Evolutionary conservation across 2,888 invertebrate species (phyloP), one percentile per base, ranked within the genome.

Genomic region (Clitarchus hookeri): DNA sequence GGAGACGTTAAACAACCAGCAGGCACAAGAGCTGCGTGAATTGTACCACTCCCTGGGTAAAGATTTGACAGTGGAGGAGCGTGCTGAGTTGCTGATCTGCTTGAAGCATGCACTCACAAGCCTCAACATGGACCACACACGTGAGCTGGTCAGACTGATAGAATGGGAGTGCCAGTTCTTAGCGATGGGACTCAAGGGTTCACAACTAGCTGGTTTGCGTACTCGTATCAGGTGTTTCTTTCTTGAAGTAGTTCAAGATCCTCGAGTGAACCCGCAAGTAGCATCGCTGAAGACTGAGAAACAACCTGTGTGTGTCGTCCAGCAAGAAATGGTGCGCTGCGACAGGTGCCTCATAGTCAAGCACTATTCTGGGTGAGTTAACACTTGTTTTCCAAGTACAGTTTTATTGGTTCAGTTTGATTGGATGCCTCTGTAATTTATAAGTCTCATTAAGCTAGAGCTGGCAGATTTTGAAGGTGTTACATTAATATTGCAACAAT

Each of bases 161-260:
- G 80, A 80, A 13, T 16, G 80, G 80, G 80, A 80, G 80, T 80
- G 80, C 36, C 27, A 80, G 13, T 80, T 80, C 19, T 25, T 80
- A 11, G 80, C 36, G 27, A 80, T 26, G 80, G 80, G 80, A 26
- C 26, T 80, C 12, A 25, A 25, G 26, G 27, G 8, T 13, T 11
- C 11, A 23, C 65, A 23, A 65, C 65, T 80, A 25, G 26, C 8
- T 16, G 80, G 80, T 19, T 25, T 80, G 80, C 26, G 80, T 13
- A 26, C 26, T 13, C 26, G 80, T 13, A 80, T 80, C 80, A 19
- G 16, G 12, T 16, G 19, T 9, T 6, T 80, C 12, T 80, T 80
- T 19, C 80, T 80, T 13, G 80, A 80, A 6, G 27, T 80, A 19
- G 36, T 80, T 19, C 80, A 26, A 11, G 80, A 80, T 19, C 80